Evolutionary conservation across 2,797 vertebrate genomes (phyloP).

Genomic region (Chaunax sp.): DNA sequence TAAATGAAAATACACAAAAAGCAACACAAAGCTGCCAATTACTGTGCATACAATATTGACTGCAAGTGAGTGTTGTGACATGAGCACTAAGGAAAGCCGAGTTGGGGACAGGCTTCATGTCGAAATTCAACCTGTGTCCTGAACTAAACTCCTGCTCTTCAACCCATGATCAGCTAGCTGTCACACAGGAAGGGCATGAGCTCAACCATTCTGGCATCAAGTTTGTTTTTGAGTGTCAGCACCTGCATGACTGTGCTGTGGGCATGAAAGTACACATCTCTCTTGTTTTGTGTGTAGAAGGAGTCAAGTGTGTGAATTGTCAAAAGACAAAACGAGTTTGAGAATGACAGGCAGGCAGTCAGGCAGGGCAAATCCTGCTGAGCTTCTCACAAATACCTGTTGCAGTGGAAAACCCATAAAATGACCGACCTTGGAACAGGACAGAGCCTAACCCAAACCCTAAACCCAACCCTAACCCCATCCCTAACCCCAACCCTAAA

Average conservation of each 20-base stretch:
- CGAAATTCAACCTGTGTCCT: slow-evolving; percentile 31
- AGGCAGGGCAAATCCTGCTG: slow-evolving; percentile 26
- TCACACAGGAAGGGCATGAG: slow-evolving; percentile 4
- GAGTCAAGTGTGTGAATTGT: slow-evolving; percentile 7
- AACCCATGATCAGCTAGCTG: too few species aligned
- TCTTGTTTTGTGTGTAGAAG: slow-evolving; percentile 15
- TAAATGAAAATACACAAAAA: too few species aligned
- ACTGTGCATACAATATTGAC: background rate
- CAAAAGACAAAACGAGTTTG: slow-evolving; percentile 35
- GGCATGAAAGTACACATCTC: slow-evolving; percentile 7
- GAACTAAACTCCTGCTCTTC: slow-evolving; percentile 22
- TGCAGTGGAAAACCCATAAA: slow-evolving; percentile 70
- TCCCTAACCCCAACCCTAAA: too few species aligned
- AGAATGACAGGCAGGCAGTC: slow-evolving; percentile 36
- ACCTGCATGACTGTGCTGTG: background rate
- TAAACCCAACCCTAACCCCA: too few species aligned
- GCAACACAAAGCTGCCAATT: too few species aligned
- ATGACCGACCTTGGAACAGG: slow-evolving; percentile 68
- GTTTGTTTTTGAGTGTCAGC: slow-evolving; percentile 4
- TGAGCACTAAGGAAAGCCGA: background rate
- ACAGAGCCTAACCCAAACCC: too few species aligned
- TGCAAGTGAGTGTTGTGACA: slow-evolving; percentile 8
- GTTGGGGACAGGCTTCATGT: slow-evolving; percentile 10
- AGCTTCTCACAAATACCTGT: slow-evolving; percentile 66
- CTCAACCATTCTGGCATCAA: background rate